Conservation (phyloP, 1,140 invertebrate genomes). For the Oreohelix idahoensis region DNA sequence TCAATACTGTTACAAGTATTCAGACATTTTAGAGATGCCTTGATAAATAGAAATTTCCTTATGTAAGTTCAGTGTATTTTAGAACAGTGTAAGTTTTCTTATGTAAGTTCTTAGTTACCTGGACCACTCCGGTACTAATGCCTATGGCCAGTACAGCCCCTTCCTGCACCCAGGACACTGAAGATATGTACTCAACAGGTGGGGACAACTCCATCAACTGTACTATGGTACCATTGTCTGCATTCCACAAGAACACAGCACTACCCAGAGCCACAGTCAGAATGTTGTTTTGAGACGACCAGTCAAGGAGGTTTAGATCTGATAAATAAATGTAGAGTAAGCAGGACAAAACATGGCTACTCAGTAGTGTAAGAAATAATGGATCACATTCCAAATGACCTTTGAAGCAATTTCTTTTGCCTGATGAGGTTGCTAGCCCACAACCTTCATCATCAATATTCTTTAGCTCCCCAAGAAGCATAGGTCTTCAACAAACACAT, state of each 20-base stretch:
- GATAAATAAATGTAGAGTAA: neutral
- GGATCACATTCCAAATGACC: too few relatives aligned
- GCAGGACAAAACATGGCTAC: too few relatives aligned
- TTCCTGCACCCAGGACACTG: conserved; percentile 91
- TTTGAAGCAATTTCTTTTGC: too few relatives aligned
- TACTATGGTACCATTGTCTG: conserved; percentile 88
- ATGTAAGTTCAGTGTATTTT: too few relatives aligned
- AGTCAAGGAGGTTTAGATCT: conserved; percentile 97
- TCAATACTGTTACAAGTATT: too few relatives aligned
- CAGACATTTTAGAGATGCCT: too few relatives aligned
- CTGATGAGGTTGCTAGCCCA: too few relatives aligned
- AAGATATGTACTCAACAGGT: conserved; percentile 83
- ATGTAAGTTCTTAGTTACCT: conserved; percentile 46
- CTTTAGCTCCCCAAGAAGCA: too few relatives aligned
- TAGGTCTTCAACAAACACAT: too few relatives aligned
- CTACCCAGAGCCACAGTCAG: conserved; percentile 90
- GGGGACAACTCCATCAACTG: conserved; percentile 82
- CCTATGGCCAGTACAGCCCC: conserved; percentile 91
- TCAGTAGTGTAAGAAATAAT: too few relatives aligned
- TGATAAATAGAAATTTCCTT: too few relatives aligned
- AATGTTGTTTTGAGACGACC: conserved; percentile 93
- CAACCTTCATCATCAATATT: too few relatives aligned
- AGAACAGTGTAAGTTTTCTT: conserved; percentile 10
- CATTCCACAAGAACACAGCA: conserved; percentile 96
- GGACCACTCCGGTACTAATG: conserved; percentile 80